A percentile compares a stretch with the other conserved stretches of the same genome.
phyloP scores from a whole-genome alignment of 2,113 vertebrate species.

The Leucosticte australis region DNA sequence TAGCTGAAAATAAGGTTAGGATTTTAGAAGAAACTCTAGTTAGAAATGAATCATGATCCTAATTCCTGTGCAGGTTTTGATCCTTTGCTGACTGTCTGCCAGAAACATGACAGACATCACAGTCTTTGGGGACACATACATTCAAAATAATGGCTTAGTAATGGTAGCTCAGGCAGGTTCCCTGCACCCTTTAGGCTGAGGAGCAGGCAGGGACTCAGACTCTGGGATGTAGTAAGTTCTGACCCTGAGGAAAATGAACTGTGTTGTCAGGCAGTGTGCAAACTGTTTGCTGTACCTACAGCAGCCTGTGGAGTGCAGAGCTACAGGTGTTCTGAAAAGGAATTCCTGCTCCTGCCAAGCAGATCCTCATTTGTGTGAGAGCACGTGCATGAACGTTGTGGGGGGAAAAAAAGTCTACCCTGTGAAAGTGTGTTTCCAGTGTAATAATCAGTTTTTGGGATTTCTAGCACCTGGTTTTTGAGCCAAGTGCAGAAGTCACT shows the following conservation, averaged over 20 bases:
- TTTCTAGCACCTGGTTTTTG: neutral
- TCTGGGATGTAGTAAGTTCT: neutral
- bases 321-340: neutral
- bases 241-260: neutral
- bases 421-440: neutral
- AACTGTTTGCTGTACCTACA: neutral
- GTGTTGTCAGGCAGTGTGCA: neutral
- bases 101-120: neutral
- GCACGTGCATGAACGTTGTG: neutral
- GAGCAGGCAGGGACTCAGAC: neutral
- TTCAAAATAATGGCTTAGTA: neutral
- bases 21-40: slow-evolving; percentile 2
- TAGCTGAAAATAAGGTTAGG: neutral
- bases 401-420: neutral
- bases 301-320: neutral
- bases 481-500: neutral
- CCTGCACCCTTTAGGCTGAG: neutral
- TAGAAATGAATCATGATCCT: neutral
- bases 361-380: neutral
- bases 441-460: neutral
- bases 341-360: neutral
- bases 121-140: neutral
- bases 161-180: neutral
- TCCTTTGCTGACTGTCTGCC: neutral
- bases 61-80: neutral